phyloP scores from a whole-genome alignment of 2,797 vertebrate genomes.

The Leuciscus waleckii region DNA sequence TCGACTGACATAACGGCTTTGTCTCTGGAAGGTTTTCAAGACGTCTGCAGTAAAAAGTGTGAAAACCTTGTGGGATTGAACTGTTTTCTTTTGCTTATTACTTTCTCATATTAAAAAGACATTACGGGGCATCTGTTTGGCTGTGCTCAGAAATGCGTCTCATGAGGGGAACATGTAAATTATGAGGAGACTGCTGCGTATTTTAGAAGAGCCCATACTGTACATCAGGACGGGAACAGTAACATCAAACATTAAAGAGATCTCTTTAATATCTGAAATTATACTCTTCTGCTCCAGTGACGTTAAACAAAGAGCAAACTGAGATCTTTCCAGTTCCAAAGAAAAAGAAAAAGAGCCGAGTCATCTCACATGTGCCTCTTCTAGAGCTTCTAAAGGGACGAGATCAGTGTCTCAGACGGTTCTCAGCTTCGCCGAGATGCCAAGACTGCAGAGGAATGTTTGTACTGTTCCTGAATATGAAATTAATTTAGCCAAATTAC shows the following conservation, averaged over 20 bases:
- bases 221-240: slow-evolving; percentile 21
- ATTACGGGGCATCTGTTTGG: slow-evolving; percentile 40
- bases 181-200: slow-evolving; percentile 22
- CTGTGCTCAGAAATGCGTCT: slow-evolving; percentile 14
- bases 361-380: not conserved
- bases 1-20: slow-evolving; percentile 28
- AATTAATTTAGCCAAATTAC: not conserved
- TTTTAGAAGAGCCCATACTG: slow-evolving; percentile 12
- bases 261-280: slow-evolving; percentile 1
- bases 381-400: not conserved
- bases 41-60: slow-evolving; percentile 20
- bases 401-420: not conserved
- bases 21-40: slow-evolving; percentile 23
- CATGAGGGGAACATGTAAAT: not conserved
- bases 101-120: slow-evolving; percentile 38
- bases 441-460: not conserved
- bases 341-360: not conserved
- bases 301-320: not conserved
- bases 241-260: too few species aligned
- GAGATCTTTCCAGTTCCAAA: not conserved
- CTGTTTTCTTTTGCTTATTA: slow-evolving; percentile 39
- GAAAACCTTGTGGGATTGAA: slow-evolving; percentile 37
- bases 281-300: not conserved
- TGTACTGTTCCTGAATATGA: not conserved
- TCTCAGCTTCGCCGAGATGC: not conserved